A percentile compares a stretch with the other conserved stretches of the same genome.
phyloP scores from a whole-genome alignment of 2,113 vertebrate species.

The Arothron firmamentum region DNA sequence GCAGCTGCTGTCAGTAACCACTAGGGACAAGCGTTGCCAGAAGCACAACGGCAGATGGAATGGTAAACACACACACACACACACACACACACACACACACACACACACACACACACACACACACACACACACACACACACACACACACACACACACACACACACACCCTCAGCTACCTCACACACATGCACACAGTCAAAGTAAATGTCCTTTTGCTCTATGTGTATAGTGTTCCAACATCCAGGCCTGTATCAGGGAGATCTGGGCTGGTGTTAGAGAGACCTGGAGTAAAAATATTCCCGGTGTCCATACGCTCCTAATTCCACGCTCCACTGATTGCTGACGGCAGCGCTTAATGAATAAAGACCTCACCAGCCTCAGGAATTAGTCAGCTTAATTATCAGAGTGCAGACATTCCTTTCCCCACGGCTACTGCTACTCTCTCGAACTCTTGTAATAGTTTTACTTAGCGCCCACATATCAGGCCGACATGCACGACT shows the following conservation, averaged over 20 bases:
- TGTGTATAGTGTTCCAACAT: not conserved
- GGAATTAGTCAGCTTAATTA: conserved; percentile 59
- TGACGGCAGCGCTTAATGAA: conserved; percentile 58
- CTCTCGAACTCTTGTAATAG: conserved; percentile 43
- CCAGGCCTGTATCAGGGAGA: not conserved
- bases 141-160: conserved; percentile 25
- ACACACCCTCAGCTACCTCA: conserved; percentile 2
- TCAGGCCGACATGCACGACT: conserved; percentile 12
- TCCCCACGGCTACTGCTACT: conserved; percentile 17
- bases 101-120: conserved; percentile 15
- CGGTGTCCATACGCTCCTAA: conserved; percentile 35
- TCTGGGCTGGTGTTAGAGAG: not conserved
- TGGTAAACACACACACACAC: conserved; percentile 31
- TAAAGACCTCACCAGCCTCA: conserved; percentile 53
- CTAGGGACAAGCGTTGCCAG: conserved; percentile 41
- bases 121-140: not conserved
- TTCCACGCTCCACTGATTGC: conserved; percentile 60
- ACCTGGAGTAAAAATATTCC: conserved; percentile 40
- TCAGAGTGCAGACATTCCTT: conserved; percentile 46
- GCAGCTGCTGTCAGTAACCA: conserved; percentile 56
- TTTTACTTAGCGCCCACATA: conserved; percentile 36
- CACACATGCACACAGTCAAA: conserved; percentile 6
- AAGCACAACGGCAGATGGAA: conserved; percentile 52
- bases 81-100: conserved; percentile 14
- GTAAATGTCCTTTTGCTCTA: conserved; percentile 23